These are phyloP conservation scores for Calidris pugnax DNA, from an alignment of 2,113 vertebrate species.

Conservation along the genomic window DNA sequence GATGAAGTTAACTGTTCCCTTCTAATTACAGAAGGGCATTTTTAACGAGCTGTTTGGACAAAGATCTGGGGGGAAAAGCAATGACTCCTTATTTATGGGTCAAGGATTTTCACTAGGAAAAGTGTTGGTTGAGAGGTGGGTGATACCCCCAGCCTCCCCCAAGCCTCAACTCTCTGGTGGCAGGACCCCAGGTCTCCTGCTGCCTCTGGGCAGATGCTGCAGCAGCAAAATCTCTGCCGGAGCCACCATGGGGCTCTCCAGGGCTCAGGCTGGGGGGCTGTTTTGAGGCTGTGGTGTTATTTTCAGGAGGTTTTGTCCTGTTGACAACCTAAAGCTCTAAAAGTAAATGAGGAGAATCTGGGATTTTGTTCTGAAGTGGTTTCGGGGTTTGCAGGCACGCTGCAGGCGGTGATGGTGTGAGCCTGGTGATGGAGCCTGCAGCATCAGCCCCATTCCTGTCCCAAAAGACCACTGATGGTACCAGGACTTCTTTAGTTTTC, in stretches of 20 bases:
- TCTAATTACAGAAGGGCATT: neutral
- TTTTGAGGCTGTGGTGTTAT: accelerated
- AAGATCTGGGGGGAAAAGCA: neutral
- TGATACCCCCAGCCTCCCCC: neutral
- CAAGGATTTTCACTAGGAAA: neutral
- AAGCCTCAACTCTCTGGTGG: neutral
- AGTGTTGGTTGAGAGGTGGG: too few relatives aligned
- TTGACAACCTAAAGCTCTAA: neutral
- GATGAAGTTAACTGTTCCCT: neutral
- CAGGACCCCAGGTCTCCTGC: neutral
- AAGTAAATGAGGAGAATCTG: neutral
- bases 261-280: neutral
- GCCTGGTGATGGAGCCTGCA: neutral
- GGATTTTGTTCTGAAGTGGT: neutral
- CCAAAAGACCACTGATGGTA: too few relatives aligned
- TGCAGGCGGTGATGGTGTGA: neutral
- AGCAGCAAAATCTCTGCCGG: neutral
- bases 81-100: neutral
- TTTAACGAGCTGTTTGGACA: neutral
- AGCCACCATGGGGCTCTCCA: neutral
- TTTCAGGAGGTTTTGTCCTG: neutral
- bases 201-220: accelerated
- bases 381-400: neutral
- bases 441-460: neutral
- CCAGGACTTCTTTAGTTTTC: neutral